Evolutionary conservation across 1,140 invertebrate genomes (phyloP), one percentile per base, ranked within the genome.

Genomic region (Cotesia glomerata): DNA sequence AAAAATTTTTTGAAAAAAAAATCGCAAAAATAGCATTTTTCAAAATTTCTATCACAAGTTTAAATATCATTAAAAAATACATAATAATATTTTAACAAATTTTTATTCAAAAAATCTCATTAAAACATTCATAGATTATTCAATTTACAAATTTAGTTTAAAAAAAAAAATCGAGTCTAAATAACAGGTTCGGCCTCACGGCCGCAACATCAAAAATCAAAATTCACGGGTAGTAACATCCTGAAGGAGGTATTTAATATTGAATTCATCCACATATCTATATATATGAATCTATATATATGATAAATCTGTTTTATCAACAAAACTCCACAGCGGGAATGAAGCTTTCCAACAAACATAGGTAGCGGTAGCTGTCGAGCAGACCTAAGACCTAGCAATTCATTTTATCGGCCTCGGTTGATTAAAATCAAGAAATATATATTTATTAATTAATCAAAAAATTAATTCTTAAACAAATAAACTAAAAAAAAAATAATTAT

Each of bases 141-240:
- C 26, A 26, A 26, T 26, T 26, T 1, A 26, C 2, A 26, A 26
- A 39, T 39, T 4, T 5, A 8, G 36, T 39, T 39, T 39, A 9
- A 18, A 34, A 52, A 18, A 34, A 52, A 59, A 16, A 14, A 18
- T 68, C 16, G 51, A 32, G 26, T 62, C 73, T 67, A 54, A 63
- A 61, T 54, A 36, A 13, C 11, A 39, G 16, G 32, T 56, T 49
- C 16, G 73, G 70, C 69, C 74, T 73, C 52, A 71, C 74, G 74
- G 71, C 62, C 74, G 74, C 58, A 64, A 73, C 58, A 68, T 68
- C 68, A 62, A 70, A 71, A 73, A 73, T 73, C 63, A 58, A 54
- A 64, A 61, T 64, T 63, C 51, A 52, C 64, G 74, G 71, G 26
- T 52, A 75, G 59, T 65, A 75, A 51, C 39, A 45, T 14, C 13